phyloP scores from a whole-genome alignment of 2,113 vertebrate genomes.

The Protobothrops mucrosquamatus region DNA sequence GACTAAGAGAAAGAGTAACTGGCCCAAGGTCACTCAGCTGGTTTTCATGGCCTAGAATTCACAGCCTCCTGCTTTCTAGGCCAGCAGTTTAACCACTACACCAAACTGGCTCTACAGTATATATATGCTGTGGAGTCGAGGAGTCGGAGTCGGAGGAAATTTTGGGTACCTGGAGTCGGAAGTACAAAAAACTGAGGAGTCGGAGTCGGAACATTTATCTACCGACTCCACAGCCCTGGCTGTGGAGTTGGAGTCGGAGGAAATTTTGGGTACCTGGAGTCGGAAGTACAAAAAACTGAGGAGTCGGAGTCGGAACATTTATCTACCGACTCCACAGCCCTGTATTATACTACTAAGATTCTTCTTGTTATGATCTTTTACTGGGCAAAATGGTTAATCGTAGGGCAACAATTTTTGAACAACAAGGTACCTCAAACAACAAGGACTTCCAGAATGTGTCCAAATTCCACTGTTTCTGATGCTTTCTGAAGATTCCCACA shows the following conservation, averaged over 20 bases:
- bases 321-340: too few species aligned
- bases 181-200: too few species aligned
- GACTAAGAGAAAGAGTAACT: neutral
- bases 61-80: neutral
- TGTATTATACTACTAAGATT: neutral
- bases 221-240: too few species aligned
- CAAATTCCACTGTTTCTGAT: neutral
- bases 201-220: too few species aligned
- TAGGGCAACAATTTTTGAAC: neutral
- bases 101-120: neutral
- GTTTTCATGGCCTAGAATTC: neutral
- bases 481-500: neutral
- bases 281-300: too few species aligned
- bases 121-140: too few species aligned
- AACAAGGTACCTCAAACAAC: neutral
- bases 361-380: neutral
- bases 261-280: too few species aligned
- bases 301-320: too few species aligned
- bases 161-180: too few species aligned
- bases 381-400: neutral
- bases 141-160: too few species aligned
- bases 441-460: neutral
- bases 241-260: too few species aligned
- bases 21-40: neutral
- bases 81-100: neutral